Conservation (phyloP, 2,888 invertebrate genomes). For the Trichacis sp. region DNA sequence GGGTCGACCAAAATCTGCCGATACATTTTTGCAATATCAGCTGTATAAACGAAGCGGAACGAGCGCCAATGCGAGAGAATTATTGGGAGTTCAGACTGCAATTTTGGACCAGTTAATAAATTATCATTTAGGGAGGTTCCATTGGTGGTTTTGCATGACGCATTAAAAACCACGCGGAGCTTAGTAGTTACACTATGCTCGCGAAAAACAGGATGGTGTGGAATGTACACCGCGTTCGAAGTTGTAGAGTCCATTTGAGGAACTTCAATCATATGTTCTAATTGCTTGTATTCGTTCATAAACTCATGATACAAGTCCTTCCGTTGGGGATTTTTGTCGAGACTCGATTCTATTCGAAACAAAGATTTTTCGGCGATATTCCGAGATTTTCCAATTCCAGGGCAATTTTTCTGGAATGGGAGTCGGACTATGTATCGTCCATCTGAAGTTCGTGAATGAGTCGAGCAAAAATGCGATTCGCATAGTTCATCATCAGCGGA, state of each 20-base stretch:
- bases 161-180: constrained; percentile 53
- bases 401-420: not conserved
- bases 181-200: constrained; percentile 44
- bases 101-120: constrained; percentile 42
- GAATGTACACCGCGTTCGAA: constrained; percentile 25
- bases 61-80: constrained; percentile 18
- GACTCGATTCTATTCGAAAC: not conserved
- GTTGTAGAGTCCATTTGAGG: too few species aligned
- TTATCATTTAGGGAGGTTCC: constrained; percentile 44
- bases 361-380: not conserved
- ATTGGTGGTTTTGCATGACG: constrained; percentile 35
- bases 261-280: not conserved
- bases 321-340: not conserved
- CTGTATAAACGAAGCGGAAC: constrained; percentile 26
- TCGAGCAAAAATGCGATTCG: constrained; percentile 9
- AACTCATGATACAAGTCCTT: constrained; percentile 1
- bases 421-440: constrained; percentile 17
- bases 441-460: constrained; percentile 1
- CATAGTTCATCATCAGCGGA: constrained; percentile 1
- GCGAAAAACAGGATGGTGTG: constrained; percentile 48
- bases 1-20: constrained; percentile 29
- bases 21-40: constrained; percentile 54
- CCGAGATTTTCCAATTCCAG: not conserved
- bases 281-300: constrained; percentile 4
- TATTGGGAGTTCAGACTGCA: constrained; percentile 22